Evolutionary conservation across 2,113 vertebrate genomes (phyloP).

Genomic region (Sapayoa aenigma): DNA sequence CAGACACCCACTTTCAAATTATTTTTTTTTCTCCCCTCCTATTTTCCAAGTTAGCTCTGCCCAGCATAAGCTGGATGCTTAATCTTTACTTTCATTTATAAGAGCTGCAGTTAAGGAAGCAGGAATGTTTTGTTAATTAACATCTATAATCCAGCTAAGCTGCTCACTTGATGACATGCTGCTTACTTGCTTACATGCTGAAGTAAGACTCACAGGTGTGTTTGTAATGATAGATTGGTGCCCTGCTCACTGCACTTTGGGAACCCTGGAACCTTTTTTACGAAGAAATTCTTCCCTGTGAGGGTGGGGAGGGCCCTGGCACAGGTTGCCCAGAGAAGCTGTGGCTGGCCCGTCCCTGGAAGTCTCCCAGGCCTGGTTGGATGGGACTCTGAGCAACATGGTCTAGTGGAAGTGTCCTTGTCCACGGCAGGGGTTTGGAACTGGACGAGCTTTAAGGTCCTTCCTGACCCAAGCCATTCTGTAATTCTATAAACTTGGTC

Average conservation of each 20-base stretch:
- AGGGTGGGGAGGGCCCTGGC: not conserved
- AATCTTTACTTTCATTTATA: not conserved
- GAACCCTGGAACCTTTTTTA: not conserved
- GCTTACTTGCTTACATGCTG: not conserved
- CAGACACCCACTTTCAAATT: rapidly evolving
- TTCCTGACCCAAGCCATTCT: not conserved
- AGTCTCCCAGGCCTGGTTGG: not conserved
- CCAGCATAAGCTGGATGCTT: not conserved
- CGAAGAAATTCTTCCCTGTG: not conserved
- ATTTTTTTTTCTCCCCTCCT: not conserved
- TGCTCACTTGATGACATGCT: no score
- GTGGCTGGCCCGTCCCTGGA: not conserved
- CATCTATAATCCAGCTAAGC: not conserved
- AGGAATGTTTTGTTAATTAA: not conserved
- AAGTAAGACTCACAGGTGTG: not conserved
- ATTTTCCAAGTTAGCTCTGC: not conserved
- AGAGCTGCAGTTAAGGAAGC: not conserved
- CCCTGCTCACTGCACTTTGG: not conserved
- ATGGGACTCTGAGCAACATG: not conserved
- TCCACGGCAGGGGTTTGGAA: not conserved
- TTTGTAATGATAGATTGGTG: not conserved
- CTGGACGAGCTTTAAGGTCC: not conserved
- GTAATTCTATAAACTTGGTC: not conserved
- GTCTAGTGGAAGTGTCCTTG: not conserved
- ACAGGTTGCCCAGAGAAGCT: not conserved